A percentile compares a stretch with the other conserved stretches of the same genome.
These are phyloP conservation scores for Oreonectes daqikongensis DNA, from an alignment of 2,797 vertebrate species.

Conservation along the genomic window DNA sequence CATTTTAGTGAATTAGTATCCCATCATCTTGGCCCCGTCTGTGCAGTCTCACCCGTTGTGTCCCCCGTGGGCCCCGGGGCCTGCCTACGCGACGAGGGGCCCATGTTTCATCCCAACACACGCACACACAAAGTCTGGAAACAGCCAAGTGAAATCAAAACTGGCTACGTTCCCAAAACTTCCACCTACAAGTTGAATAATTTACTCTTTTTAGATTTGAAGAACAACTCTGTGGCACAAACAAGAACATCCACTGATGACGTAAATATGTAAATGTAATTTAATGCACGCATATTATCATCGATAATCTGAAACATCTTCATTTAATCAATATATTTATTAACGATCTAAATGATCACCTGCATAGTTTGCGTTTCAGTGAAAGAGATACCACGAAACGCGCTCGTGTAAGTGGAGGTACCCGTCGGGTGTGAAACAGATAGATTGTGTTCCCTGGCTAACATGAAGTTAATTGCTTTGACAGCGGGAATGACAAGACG, in stretches of 20 bases:
- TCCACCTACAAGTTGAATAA: slow-evolving; percentile 20
- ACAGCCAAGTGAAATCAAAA: slow-evolving; percentile 34
- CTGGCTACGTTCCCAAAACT: slow-evolving; percentile 34
- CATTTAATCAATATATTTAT: neutral
- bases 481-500: slow-evolving; percentile 56
- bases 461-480: slow-evolving; percentile 61
- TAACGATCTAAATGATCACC: neutral
- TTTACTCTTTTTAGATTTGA: slow-evolving; percentile 3
- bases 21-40: slow-evolving; percentile 73
- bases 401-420: neutral
- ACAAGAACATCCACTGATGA: slow-evolving; percentile 1
- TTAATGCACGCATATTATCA: no score
- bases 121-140: slow-evolving; percentile 13
- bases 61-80: slow-evolving; percentile 26
- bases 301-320: slow-evolving; percentile 20
- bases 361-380: slow-evolving; percentile 22
- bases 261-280: neutral
- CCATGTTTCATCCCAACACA: slow-evolving; percentile 42
- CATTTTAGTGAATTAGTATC: slow-evolving; percentile 80
- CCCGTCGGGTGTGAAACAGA: slow-evolving; percentile 43
- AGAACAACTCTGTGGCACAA: neutral
- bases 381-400: neutral
- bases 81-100: slow-evolving; percentile 43
- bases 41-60: slow-evolving; percentile 51
- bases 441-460: slow-evolving; percentile 41